Evolutionary conservation across 2,113 vertebrate genomes (phyloP).

Genomic region (Junco hyemalis): DNA sequence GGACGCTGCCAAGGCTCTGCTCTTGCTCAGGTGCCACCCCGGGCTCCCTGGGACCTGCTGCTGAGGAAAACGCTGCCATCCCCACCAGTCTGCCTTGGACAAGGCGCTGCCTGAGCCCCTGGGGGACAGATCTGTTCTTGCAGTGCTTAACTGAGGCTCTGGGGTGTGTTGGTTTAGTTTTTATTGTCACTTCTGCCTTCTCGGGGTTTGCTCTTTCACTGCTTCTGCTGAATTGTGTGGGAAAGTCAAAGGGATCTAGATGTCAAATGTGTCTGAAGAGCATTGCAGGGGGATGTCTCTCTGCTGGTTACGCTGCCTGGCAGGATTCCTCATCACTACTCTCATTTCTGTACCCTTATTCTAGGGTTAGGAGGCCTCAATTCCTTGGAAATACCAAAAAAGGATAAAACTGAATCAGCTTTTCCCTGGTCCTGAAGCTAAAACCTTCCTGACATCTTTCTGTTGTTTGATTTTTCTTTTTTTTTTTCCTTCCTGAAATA

Average conservation of each 20-base stretch:
- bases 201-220: background rate
- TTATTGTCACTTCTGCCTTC: background rate
- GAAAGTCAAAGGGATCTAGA: background rate
- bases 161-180: rapidly evolving
- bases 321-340: background rate
- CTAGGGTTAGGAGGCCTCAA: background rate
- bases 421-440: background rate
- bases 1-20: background rate
- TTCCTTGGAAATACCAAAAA: background rate
- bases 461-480: background rate
- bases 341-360: background rate
- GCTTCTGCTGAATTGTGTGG: background rate
- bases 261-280: background rate
- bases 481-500: background rate
- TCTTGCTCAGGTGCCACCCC: background rate
- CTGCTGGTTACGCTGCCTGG: background rate
- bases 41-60: background rate
- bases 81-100: background rate
- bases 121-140: background rate
- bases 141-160: background rate
- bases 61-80: background rate
- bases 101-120: rapidly evolving
- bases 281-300: background rate
- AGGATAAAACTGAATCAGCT: background rate
- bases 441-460: background rate